Base-by-base conservation (phyloP, 2,797 vertebrate genomes). In the Enteromius anoplus region DNA sequence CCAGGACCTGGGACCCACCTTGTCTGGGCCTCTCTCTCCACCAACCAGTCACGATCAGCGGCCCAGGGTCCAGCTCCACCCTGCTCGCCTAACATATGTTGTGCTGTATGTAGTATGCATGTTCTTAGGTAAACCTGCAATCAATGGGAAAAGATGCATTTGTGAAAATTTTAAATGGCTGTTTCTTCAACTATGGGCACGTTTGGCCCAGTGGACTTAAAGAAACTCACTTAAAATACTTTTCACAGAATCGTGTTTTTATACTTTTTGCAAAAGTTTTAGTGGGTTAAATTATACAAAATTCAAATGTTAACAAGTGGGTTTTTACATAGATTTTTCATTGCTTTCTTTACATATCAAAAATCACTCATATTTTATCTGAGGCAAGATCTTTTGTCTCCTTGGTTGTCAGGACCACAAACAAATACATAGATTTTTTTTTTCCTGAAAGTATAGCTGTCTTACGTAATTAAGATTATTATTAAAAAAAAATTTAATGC, bases 1-100 rank as follows among this genome's bases (percentile, higher is more conserved):
- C 82, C 40, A 65, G 86, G 84, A 86, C 80, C 58, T 78, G 64
- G 77, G 85, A 85, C 82, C 83, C 85, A 87, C 80, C 82, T 87
- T 62, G 26, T 26, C 42, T 76, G 85, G 85, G 87, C 87, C 87
- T 81, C 87, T 81, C 65, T 78, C 69, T 65, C 83, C 82, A 68
- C 75, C 60, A 82, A 78, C 72, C 66, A 85, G 82, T 87, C 85
- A 88, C 29, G 82, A 83, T 86, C 76, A 81, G 53, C 37, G 58
- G 49, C 69, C 73, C 37, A 5, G 82, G 64, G 66, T 85, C 77
- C 82, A 69, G 68, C 85, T 88, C 85, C 87, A 85, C 86, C 86
- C 84, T 82, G 75, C 58, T 75, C 8, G 21, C 32, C 81, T 80
- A 82, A 89, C 70, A 87, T 69, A 80, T 71, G 83, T 80, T 78